phyloP scores from a whole-genome alignment of 2,113 vertebrate species.

The Hyla sarda region DNA sequence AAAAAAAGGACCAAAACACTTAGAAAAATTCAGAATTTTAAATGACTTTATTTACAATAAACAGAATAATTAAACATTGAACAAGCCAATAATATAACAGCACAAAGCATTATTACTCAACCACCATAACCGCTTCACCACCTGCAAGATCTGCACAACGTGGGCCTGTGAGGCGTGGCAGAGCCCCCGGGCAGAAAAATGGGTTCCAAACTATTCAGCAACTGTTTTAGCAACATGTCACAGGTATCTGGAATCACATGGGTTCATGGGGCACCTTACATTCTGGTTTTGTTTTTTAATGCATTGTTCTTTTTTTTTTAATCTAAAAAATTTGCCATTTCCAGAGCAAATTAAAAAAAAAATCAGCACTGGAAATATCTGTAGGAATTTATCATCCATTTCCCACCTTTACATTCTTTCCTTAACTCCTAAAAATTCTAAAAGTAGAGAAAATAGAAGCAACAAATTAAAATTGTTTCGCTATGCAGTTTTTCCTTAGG shows the following conservation, averaged over 20 bases:
- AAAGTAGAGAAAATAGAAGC: conserved; percentile 52
- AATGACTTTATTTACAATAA: conserved; percentile 62
- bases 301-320: conserved; percentile 14
- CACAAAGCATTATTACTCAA: conserved; percentile 51
- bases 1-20: neutral
- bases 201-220: neutral
- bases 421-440: conserved; percentile 40
- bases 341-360: conserved; percentile 20
- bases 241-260: conserved; percentile 1
- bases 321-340: conserved; percentile 29
- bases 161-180: neutral
- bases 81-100: conserved; percentile 53
- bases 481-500: conserved; percentile 32
- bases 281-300: conserved; percentile 34
- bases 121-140: conserved; percentile 22
- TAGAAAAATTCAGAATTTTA: conserved; percentile 43
- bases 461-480: conserved; percentile 34
- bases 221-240: neutral
- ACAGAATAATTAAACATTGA: conserved; percentile 59
- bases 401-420: conserved; percentile 45
- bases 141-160: neutral
- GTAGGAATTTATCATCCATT: neutral
- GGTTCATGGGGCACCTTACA: conserved; percentile 40
- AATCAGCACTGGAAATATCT: conserved; percentile 10
- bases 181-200: neutral